These are phyloP conservation scores for Elaphurus davidianus DNA, from an alignment of 2,113 vertebrate species.

Conservation along the genomic window DNA sequence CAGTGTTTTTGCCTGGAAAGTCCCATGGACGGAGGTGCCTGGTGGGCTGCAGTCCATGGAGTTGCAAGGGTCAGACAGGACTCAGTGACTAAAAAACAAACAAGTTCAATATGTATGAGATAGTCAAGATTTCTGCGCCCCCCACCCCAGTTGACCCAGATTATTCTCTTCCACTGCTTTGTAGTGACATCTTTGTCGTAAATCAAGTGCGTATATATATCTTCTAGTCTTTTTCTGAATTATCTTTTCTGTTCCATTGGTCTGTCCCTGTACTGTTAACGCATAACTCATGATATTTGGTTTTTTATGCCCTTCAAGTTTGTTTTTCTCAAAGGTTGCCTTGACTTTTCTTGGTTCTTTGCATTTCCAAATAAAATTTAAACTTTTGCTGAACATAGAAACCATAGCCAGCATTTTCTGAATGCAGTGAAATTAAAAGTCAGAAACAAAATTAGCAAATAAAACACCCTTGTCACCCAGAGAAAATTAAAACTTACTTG, in stretches of 20 bases:
- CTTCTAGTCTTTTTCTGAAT: not conserved
- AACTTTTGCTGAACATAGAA: not conserved
- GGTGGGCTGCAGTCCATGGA: not conserved
- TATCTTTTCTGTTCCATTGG: not conserved
- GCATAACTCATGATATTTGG: not conserved
- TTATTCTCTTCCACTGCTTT: not conserved
- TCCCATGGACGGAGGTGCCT: not conserved
- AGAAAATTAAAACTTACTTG: not conserved
- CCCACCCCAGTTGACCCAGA: not conserved
- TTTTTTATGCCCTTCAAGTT: not conserved
- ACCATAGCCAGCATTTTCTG: not conserved
- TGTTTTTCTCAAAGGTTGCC: not conserved
- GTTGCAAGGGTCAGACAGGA: not conserved
- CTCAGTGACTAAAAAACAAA: not conserved
- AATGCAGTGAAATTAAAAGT: not conserved
- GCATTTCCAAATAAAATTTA: conserved; percentile 19
- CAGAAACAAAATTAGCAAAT: not conserved
- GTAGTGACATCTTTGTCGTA: not conserved
- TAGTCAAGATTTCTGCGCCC: not conserved
- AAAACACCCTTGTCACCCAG: not conserved
- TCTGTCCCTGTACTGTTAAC: not conserved
- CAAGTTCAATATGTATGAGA: not conserved
- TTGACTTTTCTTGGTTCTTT: not conserved
- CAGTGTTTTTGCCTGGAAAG: not conserved
- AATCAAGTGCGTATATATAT: not conserved